Conservation (phyloP, 2,888 invertebrate species). For the Leptopilina syphax region DNA sequence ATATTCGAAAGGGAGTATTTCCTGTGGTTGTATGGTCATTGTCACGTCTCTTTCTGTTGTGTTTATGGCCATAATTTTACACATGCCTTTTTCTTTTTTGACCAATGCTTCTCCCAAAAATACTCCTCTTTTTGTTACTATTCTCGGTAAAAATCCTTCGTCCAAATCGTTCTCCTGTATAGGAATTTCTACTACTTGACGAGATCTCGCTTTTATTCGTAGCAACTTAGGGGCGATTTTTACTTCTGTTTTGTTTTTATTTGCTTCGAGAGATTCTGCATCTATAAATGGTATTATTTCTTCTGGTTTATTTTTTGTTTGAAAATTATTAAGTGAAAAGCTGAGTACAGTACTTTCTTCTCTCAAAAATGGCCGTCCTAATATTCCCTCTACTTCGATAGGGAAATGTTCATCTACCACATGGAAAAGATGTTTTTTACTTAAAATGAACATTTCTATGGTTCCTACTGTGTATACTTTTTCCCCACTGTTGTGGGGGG, state of each 20-base stretch:
- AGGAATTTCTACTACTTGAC: neutral
- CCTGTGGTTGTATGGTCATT: neutral
- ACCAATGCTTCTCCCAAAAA: neutral
- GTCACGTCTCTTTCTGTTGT: neutral
- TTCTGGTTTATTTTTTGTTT: neutral
- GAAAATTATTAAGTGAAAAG: neutral
- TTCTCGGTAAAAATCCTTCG: neutral
- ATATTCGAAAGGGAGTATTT: too few species aligned
- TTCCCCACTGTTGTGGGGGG: neutral
- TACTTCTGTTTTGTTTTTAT: neutral
- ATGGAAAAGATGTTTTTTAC: neutral
- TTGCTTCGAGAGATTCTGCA: neutral
- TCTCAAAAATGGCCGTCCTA: neutral
- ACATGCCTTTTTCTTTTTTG: neutral
- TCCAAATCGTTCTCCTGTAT: neutral
- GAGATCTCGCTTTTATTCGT: neutral
- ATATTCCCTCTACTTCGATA: neutral
- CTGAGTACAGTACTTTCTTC: neutral
- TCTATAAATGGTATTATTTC: neutral
- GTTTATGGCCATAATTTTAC: neutral
- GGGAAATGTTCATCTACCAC: neutral
- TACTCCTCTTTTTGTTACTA: neutral
- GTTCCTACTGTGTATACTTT: neutral
- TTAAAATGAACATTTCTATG: neutral
- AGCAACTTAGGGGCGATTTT: neutral